These are phyloP conservation scores for Stegana nigrithorax DNA, from an alignment of 2,888 invertebrate genomes.

Conservation along the genomic window DNA sequence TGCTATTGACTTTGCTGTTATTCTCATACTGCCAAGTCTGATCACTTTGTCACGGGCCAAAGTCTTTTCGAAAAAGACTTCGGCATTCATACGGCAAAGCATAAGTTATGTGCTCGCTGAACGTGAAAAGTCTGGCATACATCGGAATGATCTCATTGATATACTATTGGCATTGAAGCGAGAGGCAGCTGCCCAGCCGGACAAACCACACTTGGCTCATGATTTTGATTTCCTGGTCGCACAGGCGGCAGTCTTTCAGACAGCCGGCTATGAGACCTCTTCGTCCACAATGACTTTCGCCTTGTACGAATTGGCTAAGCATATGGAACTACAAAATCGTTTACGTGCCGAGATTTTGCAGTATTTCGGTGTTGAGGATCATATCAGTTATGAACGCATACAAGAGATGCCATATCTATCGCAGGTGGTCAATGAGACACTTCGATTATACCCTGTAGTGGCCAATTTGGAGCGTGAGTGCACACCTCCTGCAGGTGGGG, in stretches of 20 bases:
- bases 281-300: conserved; percentile 64
- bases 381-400: conserved; percentile 35
- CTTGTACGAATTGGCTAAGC: conserved; percentile 61
- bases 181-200: conserved; percentile 2
- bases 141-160: conserved; percentile 66
- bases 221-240: conserved; percentile 42
- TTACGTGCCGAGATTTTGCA: conserved; percentile 64
- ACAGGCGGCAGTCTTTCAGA: conserved; percentile 53
- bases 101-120: conserved; percentile 62
- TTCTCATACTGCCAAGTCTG: conserved; percentile 38
- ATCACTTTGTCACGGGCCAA: conserved; percentile 26
- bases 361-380: conserved; percentile 6
- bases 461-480: conserved; percentile 55
- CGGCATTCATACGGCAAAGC: conserved; percentile 51
- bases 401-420: conserved; percentile 34
- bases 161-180: conserved; percentile 61
- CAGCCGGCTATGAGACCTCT: conserved; percentile 52
- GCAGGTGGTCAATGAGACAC: conserved; percentile 47
- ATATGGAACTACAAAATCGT: conserved; percentile 61
- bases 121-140: conserved; percentile 54
- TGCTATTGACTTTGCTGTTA: conserved; percentile 30
- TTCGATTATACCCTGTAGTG: conserved; percentile 53
- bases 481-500: conserved; percentile 28
- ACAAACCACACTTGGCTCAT: neutral
- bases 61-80: conserved; percentile 27